Percentiles rank a stretch among this genome's conserved stretches.
phyloP scores from a whole-genome alignment of 2,888 invertebrate genomes.

The Tetanocera ferruginea region DNA sequence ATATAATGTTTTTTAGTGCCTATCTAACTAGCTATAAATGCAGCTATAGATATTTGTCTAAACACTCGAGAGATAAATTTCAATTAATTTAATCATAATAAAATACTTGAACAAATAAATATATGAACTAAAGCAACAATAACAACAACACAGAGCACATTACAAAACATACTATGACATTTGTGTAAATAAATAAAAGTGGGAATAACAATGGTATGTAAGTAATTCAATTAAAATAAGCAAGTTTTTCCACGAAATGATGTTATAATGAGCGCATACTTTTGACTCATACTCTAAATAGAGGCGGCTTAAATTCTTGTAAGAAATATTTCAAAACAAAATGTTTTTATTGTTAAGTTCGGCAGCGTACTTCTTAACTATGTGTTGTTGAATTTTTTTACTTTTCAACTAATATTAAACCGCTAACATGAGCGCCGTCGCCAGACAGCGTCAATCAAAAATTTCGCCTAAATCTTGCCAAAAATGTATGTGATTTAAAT shows the following conservation, averaged over 20 bases:
- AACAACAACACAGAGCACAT: not conserved
- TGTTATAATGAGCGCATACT: too few relatives aligned
- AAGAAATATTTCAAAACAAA: not conserved
- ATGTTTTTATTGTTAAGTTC: not conserved
- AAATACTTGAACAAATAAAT: not conserved
- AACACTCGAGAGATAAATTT: conserved; percentile 1
- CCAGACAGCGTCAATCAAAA: not conserved
- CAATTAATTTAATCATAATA: conserved; percentile 2
- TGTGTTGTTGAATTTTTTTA: not conserved
- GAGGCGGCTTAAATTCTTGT: not conserved
- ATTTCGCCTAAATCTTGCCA: not conserved
- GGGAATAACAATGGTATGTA: too few relatives aligned
- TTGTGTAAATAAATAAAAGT: not conserved
- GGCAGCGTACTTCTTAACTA: not conserved
- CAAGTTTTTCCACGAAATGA: too few relatives aligned
- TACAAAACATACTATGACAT: not conserved
- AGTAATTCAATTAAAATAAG: not conserved
- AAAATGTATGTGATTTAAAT: conserved; percentile 11
- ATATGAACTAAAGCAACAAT: not conserved
- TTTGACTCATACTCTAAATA: too few relatives aligned
- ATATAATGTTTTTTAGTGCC: too few relatives aligned
- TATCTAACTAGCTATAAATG: too few relatives aligned
- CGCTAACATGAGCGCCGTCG: not conserved
- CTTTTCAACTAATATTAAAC: not conserved
- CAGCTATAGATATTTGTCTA: not conserved